A percentile compares a stretch with the other conserved stretches of the same genome.
These are phyloP conservation scores for Merodon equestris DNA, from an alignment of 2,888 invertebrate species.

Conservation along the genomic window DNA sequence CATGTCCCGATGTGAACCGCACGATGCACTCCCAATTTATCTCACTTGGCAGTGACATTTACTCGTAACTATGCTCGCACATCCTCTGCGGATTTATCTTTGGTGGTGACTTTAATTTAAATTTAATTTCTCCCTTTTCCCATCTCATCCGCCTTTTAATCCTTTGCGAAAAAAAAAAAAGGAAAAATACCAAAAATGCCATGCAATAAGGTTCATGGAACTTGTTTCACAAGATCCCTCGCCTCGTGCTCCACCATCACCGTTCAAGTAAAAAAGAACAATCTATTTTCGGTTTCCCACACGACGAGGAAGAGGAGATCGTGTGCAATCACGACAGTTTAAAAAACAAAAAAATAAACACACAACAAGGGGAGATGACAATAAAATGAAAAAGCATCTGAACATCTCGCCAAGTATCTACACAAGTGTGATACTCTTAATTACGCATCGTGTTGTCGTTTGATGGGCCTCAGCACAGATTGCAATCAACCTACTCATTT, in stretches of 20 bases:
- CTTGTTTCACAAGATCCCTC: slow-evolving; percentile 41
- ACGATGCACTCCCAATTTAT: slow-evolving; percentile 54
- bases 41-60: slow-evolving; percentile 64
- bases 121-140: slow-evolving; percentile 51
- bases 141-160: neutral
- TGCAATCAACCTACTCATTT: slow-evolving; percentile 41
- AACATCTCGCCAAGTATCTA: slow-evolving; percentile 14
- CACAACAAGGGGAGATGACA: slow-evolving; percentile 5
- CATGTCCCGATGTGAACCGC: neutral
- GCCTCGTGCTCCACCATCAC: too few species aligned
- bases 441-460: slow-evolving; percentile 67
- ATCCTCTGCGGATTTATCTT: slow-evolving; percentile 43
- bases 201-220: slow-evolving; percentile 64
- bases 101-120: slow-evolving; percentile 56
- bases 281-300: slow-evolving; percentile 52
- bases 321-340: slow-evolving; percentile 61
- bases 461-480: slow-evolving; percentile 62
- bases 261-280: too few species aligned
- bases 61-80: neutral
- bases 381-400: neutral
- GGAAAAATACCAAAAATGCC: slow-evolving; percentile 28
- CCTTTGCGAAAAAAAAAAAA: too few species aligned
- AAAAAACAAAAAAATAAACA: slow-evolving; percentile 22
- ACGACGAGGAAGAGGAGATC: slow-evolving; percentile 24
- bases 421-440: slow-evolving; percentile 60